Conservation (phyloP, 2,113 vertebrate species). For the Aldabrachelys gigantea region DNA sequence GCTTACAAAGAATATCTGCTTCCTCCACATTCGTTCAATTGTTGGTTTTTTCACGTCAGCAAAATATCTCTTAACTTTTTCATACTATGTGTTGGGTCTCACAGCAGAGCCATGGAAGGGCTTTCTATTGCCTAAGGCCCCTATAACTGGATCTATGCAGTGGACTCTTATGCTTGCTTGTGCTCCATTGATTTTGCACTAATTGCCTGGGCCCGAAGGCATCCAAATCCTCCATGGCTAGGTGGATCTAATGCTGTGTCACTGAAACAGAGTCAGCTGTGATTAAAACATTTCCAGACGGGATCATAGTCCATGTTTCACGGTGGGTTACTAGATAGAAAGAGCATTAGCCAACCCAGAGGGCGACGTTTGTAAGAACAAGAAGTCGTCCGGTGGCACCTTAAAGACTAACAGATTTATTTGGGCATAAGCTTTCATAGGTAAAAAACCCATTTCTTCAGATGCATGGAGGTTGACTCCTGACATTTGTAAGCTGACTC, state of each 20-base stretch:
- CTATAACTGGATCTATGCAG: neutral
- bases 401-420: no score
- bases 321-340: neutral
- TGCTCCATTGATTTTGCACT: neutral
- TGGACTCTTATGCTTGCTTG: rapidly evolving
- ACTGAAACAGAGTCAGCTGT: neutral
- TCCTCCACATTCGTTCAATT: neutral
- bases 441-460: no score
- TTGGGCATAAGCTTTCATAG: no score
- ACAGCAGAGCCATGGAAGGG: neutral
- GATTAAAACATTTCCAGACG: rapidly evolving
- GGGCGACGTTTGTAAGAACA: neutral
- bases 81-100: neutral
- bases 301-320: neutral
- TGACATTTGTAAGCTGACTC: neutral
- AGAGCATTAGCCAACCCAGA: neutral
- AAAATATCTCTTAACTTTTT: neutral
- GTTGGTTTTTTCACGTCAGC: neutral
- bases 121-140: neutral
- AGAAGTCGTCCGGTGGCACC: no score
- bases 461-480: no score
- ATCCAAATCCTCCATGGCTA: rapidly evolving
- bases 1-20: neutral
- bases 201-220: neutral
- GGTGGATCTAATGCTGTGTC: neutral